Evolutionary conservation across 1,140 invertebrate species (phyloP).

Genomic region (Wiebesia pumilae): DNA sequence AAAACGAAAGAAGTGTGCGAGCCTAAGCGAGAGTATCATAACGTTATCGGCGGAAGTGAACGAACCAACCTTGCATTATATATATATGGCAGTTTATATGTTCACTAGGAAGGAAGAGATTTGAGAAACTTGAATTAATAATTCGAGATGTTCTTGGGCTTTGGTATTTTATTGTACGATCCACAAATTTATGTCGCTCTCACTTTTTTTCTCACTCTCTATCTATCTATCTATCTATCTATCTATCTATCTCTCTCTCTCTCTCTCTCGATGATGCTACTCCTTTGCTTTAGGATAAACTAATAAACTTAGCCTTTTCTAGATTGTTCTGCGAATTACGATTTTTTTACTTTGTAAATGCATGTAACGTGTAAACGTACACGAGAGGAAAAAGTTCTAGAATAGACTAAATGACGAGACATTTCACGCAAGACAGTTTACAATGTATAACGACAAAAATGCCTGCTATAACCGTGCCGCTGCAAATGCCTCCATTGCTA

Average conservation of each 20-base stretch:
- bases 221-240: neutral
- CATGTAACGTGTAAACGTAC: too few species aligned
- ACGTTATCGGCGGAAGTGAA: neutral
- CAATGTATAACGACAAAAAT: neutral
- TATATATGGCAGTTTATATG: neutral
- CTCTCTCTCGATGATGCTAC: neutral
- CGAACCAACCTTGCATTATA: neutral
- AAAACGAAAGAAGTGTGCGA: too few species aligned
- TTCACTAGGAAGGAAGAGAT: neutral
- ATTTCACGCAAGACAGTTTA: neutral
- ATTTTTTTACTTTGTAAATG: neutral
- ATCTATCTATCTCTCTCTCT: neutral
- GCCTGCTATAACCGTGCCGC: neutral
- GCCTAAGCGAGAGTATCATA: neutral
- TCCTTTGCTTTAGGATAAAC: neutral
- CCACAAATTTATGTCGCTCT: neutral
- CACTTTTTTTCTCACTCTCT: neutral
- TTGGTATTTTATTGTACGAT: neutral
- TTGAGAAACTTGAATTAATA: neutral
- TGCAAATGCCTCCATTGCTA: slow-evolving; percentile 33
- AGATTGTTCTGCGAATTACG: slow-evolving; percentile 3
- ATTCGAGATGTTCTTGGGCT: neutral
- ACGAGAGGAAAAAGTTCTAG: neutral
- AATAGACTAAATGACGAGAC: neutral
- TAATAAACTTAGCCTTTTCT: neutral